These are phyloP conservation scores for Emmelina monodactyla DNA, from an alignment of 2,888 invertebrate genomes.

Conservation along the genomic window DNA sequence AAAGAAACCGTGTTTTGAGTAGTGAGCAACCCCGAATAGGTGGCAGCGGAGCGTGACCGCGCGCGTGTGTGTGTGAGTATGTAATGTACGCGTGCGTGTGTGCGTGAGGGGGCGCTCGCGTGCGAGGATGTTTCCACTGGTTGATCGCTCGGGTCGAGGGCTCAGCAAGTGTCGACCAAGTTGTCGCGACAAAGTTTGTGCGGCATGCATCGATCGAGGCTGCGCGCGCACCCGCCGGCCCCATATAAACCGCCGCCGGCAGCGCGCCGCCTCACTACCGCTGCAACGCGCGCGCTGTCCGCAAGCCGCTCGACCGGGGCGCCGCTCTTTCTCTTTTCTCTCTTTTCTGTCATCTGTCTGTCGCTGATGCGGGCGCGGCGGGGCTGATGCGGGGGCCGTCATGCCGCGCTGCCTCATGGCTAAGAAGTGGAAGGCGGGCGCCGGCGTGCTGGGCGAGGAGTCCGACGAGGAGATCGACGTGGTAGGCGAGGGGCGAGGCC, in stretches of 20 bases:
- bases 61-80: not conserved
- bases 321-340: constrained; percentile 63
- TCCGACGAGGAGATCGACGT: constrained; percentile 86
- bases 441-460: constrained; percentile 69
- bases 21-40: too few species aligned
- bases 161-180: constrained; percentile 42
- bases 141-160: constrained; percentile 32
- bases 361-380: constrained; percentile 61
- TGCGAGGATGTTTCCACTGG: constrained; percentile 32
- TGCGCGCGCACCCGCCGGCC: constrained; percentile 49
- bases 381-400: constrained; percentile 67
- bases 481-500: constrained; percentile 77
- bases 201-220: constrained; percentile 45
- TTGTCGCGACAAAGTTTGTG: constrained; percentile 47
- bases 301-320: constrained; percentile 61
- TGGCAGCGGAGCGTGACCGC: too few species aligned
- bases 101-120: not conserved
- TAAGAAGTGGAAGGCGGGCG: constrained; percentile 86
- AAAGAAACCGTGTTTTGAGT: too few species aligned
- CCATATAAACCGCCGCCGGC: constrained; percentile 37
- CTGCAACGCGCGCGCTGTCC: constrained; percentile 59
- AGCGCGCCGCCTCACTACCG: constrained; percentile 57
- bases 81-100: not conserved
- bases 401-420: constrained; percentile 97
- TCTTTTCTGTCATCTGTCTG: constrained; percentile 63